phyloP scores from a whole-genome alignment of 2,113 vertebrate species.

The Osmerus eperlanus region DNA sequence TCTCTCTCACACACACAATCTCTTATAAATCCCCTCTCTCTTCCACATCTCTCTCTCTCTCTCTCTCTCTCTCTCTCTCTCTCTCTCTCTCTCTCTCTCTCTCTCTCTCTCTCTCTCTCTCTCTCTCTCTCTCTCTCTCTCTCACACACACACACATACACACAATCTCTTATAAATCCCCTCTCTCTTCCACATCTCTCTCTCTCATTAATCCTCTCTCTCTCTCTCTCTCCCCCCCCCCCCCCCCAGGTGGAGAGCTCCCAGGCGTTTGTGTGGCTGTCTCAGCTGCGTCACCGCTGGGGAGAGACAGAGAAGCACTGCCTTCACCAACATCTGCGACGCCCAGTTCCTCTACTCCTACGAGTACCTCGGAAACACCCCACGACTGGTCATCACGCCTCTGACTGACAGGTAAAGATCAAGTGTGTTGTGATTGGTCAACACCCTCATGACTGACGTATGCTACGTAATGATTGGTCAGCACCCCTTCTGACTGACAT shows the following conservation, averaged over 20 bases:
- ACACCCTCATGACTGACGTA: too few species aligned
- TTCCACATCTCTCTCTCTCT: too few species aligned
- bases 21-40: too few species aligned
- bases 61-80: not conserved
- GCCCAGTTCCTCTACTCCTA: conserved; percentile 93
- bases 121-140: too few species aligned
- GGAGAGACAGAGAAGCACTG: conserved; percentile 84
- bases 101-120: too few species aligned
- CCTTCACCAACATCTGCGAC: conserved; percentile 90
- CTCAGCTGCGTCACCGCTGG: conserved; percentile 92
- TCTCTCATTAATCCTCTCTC: conserved; percentile 16
- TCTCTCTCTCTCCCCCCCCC: conserved; percentile 3
- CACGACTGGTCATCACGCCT: conserved; percentile 93
- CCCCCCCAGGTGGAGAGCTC: conserved; percentile 81
- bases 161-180: too few species aligned
- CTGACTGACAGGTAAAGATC: conserved; percentile 86
- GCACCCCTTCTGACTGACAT: not conserved
- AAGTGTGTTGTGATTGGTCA: not conserved
- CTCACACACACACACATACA: too few species aligned
- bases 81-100: too few species aligned
- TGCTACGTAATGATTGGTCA: too few species aligned
- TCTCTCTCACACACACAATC: conserved; percentile 7
- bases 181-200: too few species aligned
- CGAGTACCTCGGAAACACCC: conserved; percentile 94
- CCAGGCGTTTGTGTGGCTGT: conserved; percentile 92